Base-by-base conservation (phyloP, 92 coral and sea anemone species). In the Phenganax stokvisi region DNA sequence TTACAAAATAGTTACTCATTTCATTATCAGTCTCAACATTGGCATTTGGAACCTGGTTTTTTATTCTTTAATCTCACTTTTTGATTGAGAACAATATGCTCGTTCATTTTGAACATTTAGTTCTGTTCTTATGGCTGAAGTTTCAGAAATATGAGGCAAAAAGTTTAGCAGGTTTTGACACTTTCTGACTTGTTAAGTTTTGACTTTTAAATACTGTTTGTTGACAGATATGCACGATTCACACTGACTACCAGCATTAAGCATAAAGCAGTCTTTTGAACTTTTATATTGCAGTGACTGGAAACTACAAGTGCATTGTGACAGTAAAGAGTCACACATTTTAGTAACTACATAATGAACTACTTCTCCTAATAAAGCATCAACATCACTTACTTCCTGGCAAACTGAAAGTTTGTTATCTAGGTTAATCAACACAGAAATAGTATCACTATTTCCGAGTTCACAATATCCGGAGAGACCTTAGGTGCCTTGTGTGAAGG, bases 311-410 rank as follows among this genome's bases (percentile, higher is more conserved):
- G 60, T 56, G 15, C 65, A 59, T 59, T 59, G 8, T 12, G 65
- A 64, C 17, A 5, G 11, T 44, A 86, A 81, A 81, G 89, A 83
- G 57, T 86, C 86, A 68, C 81, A 85, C 69, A 74, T 31, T 69
- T 76, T 86, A 20, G 89, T 86, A 59, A 86, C 71, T 54, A 86
- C 86, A 81, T 86, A 86, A 16, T 75, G 73, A 57, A 75, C 61
- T 54, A 86, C 77, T 53, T 82, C 44, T 29, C 86, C 83, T 29
- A 72, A 72, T 13, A 86, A 77, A 59, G 65, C 65, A 67, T 76
- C 89, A 27, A 47, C 72, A 52, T 86, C 84, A 10, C 57, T 58
- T 52, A 86, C 89, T 37, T 84, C 84, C 76, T 80, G 87, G 69
- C 89, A 87, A 87, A 87, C 76, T 28, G 44, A 70, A 29, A 44